Evolutionary conservation across 2,113 vertebrate species (phyloP).

Genomic region (Craseonycteris thonglongyai): DNA sequence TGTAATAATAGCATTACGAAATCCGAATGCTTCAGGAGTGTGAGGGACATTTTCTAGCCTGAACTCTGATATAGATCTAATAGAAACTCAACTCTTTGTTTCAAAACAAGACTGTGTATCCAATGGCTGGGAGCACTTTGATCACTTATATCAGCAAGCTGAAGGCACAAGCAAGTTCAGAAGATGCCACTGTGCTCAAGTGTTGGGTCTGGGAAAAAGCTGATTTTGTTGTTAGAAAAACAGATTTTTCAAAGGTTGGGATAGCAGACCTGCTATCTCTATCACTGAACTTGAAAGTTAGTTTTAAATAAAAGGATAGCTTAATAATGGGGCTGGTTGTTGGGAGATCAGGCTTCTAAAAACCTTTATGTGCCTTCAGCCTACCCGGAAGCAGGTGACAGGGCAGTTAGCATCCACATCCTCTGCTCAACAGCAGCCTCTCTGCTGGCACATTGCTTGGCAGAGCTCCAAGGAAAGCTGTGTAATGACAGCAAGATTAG

Average conservation of each 20-base stretch:
- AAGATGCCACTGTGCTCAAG: background rate
- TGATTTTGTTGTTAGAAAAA: conserved; percentile 3
- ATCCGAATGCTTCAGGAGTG: background rate
- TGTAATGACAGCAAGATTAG: conserved; percentile 30
- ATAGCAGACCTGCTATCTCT: background rate
- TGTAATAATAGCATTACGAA: background rate
- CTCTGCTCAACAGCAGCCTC: conserved; percentile 15
- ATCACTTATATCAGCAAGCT: background rate
- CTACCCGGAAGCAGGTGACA: conserved; percentile 55
- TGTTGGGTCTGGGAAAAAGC: background rate
- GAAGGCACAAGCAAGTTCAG: background rate
- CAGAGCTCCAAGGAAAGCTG: conserved; percentile 30
- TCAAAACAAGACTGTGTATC: background rate
- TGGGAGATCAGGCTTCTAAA: background rate
- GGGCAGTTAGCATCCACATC: background rate
- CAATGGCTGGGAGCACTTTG: background rate
- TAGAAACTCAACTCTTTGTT: background rate
- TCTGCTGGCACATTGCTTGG: conserved; percentile 36
- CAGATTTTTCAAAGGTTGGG: background rate
- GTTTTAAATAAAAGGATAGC: conserved; percentile 21
- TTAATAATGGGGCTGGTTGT: conserved; percentile 25
- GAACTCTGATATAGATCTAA: background rate
- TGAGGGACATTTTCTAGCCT: background rate
- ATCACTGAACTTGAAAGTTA: background rate
- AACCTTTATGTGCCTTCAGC: background rate